Base-by-base conservation (phyloP, 2,797 vertebrate species). In the Tapirus indicus region DNA sequence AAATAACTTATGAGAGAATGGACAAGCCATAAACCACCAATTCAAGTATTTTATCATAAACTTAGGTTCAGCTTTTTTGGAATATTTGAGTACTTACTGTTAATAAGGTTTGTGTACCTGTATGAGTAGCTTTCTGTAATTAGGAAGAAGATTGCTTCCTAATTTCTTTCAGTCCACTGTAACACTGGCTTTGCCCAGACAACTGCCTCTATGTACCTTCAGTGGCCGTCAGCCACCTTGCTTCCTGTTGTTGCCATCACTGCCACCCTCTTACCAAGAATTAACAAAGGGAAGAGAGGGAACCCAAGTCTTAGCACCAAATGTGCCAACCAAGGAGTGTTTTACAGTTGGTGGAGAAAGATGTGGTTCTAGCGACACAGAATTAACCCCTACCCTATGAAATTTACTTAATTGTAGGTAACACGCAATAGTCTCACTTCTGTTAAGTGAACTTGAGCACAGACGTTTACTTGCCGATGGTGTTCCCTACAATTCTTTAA, bases 281-380 rank as follows among this genome's bases (percentile, higher is more conserved):
- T 25, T 27, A 69, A 47, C 4, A 25, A n/a, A 85, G 66, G 56
- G 25, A 25, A 72, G 41, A 60, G 56, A 62, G 29, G 14, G 80
- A 35, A 41, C 72, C 74, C 10, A 27, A 29, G 16, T 11, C 20
- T 54, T 16, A 6, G 79, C 9, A 4, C 56, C 3, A 2, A 8
- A 2, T 10, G 18, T 71, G 29, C 41, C 47, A 58, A 52, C 16
- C 8, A 7, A 66, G 52, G 62, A 25, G n/a, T 32, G 14, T 18
- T 62, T 85, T 21, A 2, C 20, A 38, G 68, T 13, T 32, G 52
- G 88, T 49, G 29, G 71, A 79, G 18, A 11, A 29, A 60, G 83
- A 77, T 49, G 3, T 13, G 25, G 21, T 68, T 38, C n/a, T 5
- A 1, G 7, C 0, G 1, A 27, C 32, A 8, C 1, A 3, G 66